A percentile compares a stretch with the other conserved stretches of the same genome.
phyloP scores from a whole-genome alignment of 2,888 invertebrate genomes.

The Noctua janthina region DNA sequence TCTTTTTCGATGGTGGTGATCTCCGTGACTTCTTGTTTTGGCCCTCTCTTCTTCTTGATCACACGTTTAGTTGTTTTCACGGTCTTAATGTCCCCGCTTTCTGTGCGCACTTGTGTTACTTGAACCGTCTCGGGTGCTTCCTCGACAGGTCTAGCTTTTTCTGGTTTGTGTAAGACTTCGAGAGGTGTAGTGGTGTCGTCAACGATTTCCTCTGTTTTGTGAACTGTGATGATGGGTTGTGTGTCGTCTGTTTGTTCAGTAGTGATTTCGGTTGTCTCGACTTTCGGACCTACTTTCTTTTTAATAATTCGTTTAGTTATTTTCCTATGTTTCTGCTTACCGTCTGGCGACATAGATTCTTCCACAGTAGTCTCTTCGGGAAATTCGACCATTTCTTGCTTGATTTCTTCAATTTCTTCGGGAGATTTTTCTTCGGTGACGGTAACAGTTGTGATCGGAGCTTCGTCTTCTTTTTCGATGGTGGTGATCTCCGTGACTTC shows the following conservation, averaged over 20 bases:
- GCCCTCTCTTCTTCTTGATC: conserved; percentile 66
- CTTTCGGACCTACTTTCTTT: conserved; percentile 61
- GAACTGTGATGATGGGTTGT: conserved; percentile 39
- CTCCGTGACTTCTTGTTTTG: conserved; percentile 66
- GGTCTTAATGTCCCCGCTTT: conserved; percentile 69
- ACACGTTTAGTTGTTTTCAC: conserved; percentile 72
- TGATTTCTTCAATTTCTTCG: conserved; percentile 43
- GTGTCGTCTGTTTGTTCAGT: conserved; percentile 61
- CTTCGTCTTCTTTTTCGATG: conserved; percentile 56
- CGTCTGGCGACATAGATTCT: conserved; percentile 29
- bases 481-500: conserved; percentile 62
- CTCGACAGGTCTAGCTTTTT: conserved; percentile 68
- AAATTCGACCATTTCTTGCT: conserved; percentile 60
- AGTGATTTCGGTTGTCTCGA: conserved; percentile 64
- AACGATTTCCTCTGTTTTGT: conserved; percentile 38
- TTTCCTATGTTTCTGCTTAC: conserved; percentile 57
- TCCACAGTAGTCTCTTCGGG: conserved; percentile 65
- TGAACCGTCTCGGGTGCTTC: conserved; percentile 39
- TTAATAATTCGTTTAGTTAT: conserved; percentile 72
- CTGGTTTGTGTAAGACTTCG: conserved; percentile 56
- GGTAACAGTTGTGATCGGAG: conserved; percentile 59
- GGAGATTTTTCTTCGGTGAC: conserved; percentile 78
- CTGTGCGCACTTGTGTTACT: conserved; percentile 33
- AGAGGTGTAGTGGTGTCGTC: conserved; percentile 32
- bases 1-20: conserved; percentile 64